A percentile compares a stretch with the other conserved stretches of the same genome.
These are phyloP conservation scores for Nephrotoma appendiculata DNA, from an alignment of 2,888 invertebrate species.

Conservation along the genomic window DNA sequence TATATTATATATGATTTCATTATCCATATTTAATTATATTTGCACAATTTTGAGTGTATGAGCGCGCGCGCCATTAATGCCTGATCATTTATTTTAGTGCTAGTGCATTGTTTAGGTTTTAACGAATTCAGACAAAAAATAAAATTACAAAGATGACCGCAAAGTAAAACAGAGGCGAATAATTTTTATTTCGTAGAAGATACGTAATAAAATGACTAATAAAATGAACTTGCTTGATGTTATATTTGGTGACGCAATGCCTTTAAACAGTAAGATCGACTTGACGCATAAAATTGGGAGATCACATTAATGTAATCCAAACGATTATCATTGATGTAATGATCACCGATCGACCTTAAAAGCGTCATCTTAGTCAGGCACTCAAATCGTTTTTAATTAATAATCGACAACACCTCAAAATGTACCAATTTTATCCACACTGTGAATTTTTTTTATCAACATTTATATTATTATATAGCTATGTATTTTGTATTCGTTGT, in stretches of 20 bases:
- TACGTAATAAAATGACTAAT: no score
- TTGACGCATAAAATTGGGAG: no score
- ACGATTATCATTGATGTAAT: no score
- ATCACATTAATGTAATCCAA: no score
- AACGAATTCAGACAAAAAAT: neutral
- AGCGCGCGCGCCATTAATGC: neutral
- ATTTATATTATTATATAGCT: neutral
- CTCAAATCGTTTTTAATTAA: neutral
- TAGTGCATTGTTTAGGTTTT: neutral
- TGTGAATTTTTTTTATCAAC: neutral
- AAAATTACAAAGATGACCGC: neutral
- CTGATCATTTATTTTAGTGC: neutral
- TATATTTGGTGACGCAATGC: no score
- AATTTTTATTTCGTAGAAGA: no score
- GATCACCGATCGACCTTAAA: no score
- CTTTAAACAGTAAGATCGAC: no score
- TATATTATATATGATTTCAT: no score
- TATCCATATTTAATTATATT: neutral
- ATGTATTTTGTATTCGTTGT: neutral
- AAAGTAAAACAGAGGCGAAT: neutral
- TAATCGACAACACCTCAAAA: neutral
- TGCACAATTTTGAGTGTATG: neutral
- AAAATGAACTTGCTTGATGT: no score
- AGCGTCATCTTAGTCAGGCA: no score
- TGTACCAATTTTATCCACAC: neutral